A percentile compares a stretch with the other conserved stretches of the same genome.
phyloP scores from a whole-genome alignment of 1,140 invertebrate species.

The Hestina assimilis region DNA sequence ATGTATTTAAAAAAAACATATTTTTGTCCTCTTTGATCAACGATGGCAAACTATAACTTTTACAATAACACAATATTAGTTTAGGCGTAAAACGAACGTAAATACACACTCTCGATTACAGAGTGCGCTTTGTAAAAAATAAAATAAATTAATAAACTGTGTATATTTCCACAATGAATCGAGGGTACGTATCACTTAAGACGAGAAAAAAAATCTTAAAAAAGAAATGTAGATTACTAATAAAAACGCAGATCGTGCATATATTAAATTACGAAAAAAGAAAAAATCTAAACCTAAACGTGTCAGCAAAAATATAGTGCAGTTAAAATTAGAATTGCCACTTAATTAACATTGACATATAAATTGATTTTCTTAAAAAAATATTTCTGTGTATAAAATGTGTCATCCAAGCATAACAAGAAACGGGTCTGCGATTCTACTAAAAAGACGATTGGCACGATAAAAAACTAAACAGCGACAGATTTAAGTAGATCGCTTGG shows the following conservation, averaged over 20 bases:
- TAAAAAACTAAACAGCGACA: conserved; percentile 13
- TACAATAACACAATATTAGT: conserved; percentile 72
- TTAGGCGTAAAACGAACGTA: conserved; percentile 55
- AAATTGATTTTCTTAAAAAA: conserved; percentile 74
- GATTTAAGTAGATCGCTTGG: too few relatives aligned
- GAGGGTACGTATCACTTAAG: conserved; percentile 52
- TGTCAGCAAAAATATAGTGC: conserved; percentile 78
- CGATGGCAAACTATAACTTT: conserved; percentile 76
- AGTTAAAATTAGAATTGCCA: conserved; percentile 75
- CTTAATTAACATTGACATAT: conserved; percentile 76
- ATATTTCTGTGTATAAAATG: conserved; percentile 77
- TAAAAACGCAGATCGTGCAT: conserved; percentile 77
- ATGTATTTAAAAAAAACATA: conserved; percentile 72
- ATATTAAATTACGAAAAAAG: conserved; percentile 74
- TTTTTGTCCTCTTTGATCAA: conserved; percentile 69
- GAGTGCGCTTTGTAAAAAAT: conserved; percentile 43
- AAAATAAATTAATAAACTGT: conserved; percentile 67
- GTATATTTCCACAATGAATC: conserved; percentile 45
- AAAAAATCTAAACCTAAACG: conserved; percentile 70
- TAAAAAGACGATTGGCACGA: conserved; percentile 29
- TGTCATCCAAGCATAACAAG: conserved; percentile 72
- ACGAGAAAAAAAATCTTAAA: conserved; percentile 41
- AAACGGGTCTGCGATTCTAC: conserved; percentile 44
- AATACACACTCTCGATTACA: conserved; percentile 43
- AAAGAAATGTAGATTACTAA: conserved; percentile 59